Percentiles rank a stretch among this genome's conserved stretches.
Evolutionary conservation across 2,888 invertebrate species (phyloP).

Genomic region (Frankliniella intonsa): DNA sequence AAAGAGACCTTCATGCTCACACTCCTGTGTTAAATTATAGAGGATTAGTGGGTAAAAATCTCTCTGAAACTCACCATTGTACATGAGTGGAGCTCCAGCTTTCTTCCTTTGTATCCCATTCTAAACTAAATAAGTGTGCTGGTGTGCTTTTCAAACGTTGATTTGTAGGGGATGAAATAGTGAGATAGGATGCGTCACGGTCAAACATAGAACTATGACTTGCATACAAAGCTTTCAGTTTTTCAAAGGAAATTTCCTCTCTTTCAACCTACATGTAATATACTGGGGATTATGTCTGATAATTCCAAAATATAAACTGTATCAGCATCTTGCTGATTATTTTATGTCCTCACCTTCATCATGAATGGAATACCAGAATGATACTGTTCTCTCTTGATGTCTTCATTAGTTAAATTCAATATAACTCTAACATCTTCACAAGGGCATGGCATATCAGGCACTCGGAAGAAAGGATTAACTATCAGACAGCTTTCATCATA

Average conservation of each 20-base stretch:
- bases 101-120: background rate
- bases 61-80: background rate
- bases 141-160: background rate
- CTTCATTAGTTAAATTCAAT: constrained; percentile 59
- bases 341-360: constrained; percentile 46
- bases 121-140: background rate
- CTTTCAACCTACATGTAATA: background rate
- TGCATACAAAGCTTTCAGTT: background rate
- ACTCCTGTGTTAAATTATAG: background rate
- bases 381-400: constrained; percentile 49
- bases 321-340: no score
- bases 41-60: background rate
- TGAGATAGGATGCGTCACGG: background rate
- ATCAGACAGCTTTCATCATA: constrained; percentile 82
- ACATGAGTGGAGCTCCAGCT: background rate
- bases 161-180: background rate
- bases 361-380: constrained; percentile 57
- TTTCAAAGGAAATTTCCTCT: background rate
- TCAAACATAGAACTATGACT: background rate
- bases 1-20: background rate
- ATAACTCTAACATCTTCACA: constrained; percentile 67
- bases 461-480: constrained; percentile 76
- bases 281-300: background rate
- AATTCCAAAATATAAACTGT: background rate
- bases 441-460: constrained; percentile 79